These are phyloP conservation scores for Apeira syringaria DNA, from an alignment of 2,888 invertebrate species.

Conservation along the genomic window DNA sequence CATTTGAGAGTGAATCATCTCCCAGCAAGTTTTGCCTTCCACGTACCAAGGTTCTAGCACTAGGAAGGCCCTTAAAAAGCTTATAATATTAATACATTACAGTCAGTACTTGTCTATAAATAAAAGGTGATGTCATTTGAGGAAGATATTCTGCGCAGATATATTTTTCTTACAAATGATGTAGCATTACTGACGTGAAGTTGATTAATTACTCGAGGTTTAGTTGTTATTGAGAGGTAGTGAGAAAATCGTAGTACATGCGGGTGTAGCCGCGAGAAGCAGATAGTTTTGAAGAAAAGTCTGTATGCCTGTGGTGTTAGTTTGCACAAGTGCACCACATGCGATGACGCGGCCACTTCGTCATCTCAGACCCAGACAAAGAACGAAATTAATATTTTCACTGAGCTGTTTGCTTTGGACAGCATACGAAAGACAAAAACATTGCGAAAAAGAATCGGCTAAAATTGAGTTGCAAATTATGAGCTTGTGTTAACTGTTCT, in stretches of 20 bases:
- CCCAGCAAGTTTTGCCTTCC: no score
- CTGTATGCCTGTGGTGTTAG: background rate
- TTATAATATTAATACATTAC: background rate
- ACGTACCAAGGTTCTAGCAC: background rate
- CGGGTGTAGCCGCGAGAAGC: no score
- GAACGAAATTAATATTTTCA: constrained; percentile 5
- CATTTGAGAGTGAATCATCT: no score
- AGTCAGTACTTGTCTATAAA: background rate
- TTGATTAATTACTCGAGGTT: no score
- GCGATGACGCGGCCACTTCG: background rate
- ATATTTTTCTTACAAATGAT: background rate
- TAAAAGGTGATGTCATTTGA: background rate
- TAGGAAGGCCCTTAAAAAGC: background rate
- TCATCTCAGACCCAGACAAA: constrained; percentile 1
- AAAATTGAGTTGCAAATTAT: no score
- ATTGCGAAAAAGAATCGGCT: background rate
- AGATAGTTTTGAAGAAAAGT: no score
- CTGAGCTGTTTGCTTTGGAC: constrained; percentile 4
- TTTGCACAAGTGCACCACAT: constrained; percentile 12
- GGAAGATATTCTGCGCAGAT: background rate
- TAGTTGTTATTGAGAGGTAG: no score
- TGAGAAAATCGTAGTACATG: no score
- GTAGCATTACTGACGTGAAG: no score
- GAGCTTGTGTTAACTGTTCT: no score
- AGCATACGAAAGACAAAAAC: background rate